A percentile compares a stretch with the other conserved stretches of the same genome.
phyloP scores from a whole-genome alignment of 2,888 invertebrate species.

The Rotaria sp. region DNA sequence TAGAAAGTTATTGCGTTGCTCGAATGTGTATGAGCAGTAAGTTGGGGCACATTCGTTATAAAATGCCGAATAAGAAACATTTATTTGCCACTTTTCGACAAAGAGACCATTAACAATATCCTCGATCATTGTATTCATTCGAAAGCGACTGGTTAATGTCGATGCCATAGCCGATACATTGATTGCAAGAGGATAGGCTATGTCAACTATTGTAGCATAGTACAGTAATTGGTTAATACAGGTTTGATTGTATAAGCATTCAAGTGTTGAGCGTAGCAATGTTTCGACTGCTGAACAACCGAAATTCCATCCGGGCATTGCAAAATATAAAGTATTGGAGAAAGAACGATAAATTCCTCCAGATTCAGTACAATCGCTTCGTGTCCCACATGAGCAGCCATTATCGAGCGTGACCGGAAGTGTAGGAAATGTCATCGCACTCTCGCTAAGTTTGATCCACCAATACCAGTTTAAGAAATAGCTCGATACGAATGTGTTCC shows the following conservation, averaged over 20 bases:
- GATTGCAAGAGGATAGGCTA: background rate
- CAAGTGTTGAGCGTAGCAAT: background rate
- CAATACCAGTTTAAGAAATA: background rate
- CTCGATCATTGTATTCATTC: background rate
- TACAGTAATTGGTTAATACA: background rate
- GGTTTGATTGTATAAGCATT: background rate
- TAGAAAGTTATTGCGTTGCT: background rate
- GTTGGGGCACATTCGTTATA: background rate
- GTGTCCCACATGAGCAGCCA: background rate
- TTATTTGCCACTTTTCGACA: background rate
- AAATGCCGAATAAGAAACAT: background rate
- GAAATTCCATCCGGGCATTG: background rate
- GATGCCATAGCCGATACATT: background rate
- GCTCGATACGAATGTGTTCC: background rate
- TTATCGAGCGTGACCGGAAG: background rate
- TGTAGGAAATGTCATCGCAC: background rate
- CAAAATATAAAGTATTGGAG: background rate
- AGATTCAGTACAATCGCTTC: background rate
- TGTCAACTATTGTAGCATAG: background rate
- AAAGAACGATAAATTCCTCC: too few species aligned
- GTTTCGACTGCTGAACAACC: background rate
- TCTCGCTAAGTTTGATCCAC: too few species aligned
- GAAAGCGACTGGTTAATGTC: background rate
- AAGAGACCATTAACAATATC: background rate
- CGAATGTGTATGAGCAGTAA: background rate